Evolutionary conservation across 2,888 invertebrate genomes (phyloP).

Genomic region (Lasioglossum oenotherae): DNA sequence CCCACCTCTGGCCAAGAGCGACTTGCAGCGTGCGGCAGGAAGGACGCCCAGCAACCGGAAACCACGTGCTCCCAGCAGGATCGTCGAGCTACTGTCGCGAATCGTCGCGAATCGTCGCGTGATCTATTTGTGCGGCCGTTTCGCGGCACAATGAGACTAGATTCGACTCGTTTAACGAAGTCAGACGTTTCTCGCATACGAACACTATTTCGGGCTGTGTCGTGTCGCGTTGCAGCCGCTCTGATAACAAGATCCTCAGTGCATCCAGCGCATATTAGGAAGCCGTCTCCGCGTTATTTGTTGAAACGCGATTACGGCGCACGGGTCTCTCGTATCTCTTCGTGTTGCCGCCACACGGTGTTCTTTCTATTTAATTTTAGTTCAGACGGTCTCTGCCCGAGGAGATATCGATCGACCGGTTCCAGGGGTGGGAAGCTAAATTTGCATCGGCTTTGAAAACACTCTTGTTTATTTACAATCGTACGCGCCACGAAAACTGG

Average conservation of each 20-base stretch:
- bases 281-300: slow-evolving; percentile 26
- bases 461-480: slow-evolving; percentile 1
- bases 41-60: background rate
- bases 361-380: slow-evolving; percentile 13
- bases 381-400: background rate
- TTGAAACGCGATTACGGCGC: background rate
- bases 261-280: slow-evolving; percentile 10
- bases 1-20: background rate
- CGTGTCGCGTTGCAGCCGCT: slow-evolving; percentile 20
- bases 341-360: background rate
- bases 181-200: slow-evolving; percentile 16
- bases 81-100: background rate
- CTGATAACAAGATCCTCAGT: slow-evolving; percentile 34
- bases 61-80: background rate
- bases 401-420: slow-evolving; percentile 13
- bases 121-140: background rate
- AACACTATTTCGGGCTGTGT: background rate
- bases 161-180: background rate
- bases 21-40: background rate
- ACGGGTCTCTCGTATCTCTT: background rate
- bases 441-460: background rate
- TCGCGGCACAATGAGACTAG: slow-evolving; percentile 27
- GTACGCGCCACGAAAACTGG: background rate
- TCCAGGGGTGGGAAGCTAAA: background rate
- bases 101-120: background rate